Conservation (phyloP, 2,888 invertebrate genomes). For the Orchesellides sinensis region DNA sequence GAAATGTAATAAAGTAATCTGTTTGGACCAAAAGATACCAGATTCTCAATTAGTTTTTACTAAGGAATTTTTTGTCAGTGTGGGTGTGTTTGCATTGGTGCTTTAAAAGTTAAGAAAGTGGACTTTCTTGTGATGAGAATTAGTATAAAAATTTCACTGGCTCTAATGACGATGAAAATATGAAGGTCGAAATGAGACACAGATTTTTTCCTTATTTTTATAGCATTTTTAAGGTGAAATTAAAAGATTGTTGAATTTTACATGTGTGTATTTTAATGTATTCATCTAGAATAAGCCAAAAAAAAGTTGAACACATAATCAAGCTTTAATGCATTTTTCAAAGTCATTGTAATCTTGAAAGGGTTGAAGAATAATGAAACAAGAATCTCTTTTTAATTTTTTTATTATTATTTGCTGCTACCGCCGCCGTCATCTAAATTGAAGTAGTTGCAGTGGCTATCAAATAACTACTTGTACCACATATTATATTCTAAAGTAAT, state of each 20-base stretch:
- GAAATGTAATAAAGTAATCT: too few species aligned
- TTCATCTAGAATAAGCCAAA: not conserved
- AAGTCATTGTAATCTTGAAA: not conserved
- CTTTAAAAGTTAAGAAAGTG: slow-evolving; percentile 33
- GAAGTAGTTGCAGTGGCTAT: too few species aligned
- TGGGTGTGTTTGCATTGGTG: too few species aligned
- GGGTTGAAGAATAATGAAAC: not conserved
- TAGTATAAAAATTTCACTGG: slow-evolving; percentile 2
- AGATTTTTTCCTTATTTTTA: not conserved
- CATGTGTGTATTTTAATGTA: not conserved
- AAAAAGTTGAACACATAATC: not conserved
- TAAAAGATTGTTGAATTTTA: slow-evolving; percentile 25
- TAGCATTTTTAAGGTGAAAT: slow-evolving; percentile 37
- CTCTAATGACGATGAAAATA: not conserved
- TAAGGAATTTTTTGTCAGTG: too few species aligned
- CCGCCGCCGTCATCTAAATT: not conserved
- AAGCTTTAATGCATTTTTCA: not conserved
- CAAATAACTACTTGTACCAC: not conserved
- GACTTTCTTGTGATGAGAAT: slow-evolving; percentile 10
- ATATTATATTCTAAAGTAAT: too few species aligned
- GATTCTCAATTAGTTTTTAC: too few species aligned
- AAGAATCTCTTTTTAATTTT: not conserved
- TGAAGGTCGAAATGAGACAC: not conserved
- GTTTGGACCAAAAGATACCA: too few species aligned
- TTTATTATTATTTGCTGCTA: not conserved